Evolutionary conservation across 2,113 vertebrate genomes (phyloP).

Genomic region (Onychostoma macrolepis): DNA sequence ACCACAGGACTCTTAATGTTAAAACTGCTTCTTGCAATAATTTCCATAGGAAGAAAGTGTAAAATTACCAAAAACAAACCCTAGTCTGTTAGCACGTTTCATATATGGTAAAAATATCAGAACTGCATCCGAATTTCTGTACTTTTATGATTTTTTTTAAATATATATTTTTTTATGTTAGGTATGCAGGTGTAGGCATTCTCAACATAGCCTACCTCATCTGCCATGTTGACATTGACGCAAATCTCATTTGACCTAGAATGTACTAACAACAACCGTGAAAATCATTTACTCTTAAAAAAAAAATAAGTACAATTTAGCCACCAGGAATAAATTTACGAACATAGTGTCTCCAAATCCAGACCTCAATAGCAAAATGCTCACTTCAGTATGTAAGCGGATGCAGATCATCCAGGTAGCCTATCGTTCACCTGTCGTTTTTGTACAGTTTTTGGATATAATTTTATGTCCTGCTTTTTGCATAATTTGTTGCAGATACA

Average conservation of each 20-base stretch:
- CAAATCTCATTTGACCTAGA: not conserved
- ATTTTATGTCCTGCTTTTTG: too few species aligned
- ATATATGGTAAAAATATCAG: not conserved
- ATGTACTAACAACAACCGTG: not conserved
- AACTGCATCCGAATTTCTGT: not conserved
- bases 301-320: not conserved
- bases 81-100: not conserved
- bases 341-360: not conserved
- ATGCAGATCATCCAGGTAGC: not conserved
- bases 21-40: not conserved
- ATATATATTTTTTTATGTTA: not conserved
- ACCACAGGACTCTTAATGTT: not conserved
- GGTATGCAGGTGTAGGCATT: not conserved
- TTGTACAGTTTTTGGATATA: too few species aligned
- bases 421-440: too few species aligned
- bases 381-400: too few species aligned
- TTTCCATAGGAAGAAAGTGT: not conserved
- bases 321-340: not conserved
- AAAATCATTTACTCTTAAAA: not conserved
- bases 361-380: too few species aligned
- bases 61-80: constrained; percentile 3
- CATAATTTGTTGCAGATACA: too few species aligned
- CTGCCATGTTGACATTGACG: not conserved
- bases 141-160: not conserved
- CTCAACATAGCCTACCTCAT: not conserved